Conservation (phyloP, 2,888 invertebrate genomes). For the Eristalis arbustorum region DNA sequence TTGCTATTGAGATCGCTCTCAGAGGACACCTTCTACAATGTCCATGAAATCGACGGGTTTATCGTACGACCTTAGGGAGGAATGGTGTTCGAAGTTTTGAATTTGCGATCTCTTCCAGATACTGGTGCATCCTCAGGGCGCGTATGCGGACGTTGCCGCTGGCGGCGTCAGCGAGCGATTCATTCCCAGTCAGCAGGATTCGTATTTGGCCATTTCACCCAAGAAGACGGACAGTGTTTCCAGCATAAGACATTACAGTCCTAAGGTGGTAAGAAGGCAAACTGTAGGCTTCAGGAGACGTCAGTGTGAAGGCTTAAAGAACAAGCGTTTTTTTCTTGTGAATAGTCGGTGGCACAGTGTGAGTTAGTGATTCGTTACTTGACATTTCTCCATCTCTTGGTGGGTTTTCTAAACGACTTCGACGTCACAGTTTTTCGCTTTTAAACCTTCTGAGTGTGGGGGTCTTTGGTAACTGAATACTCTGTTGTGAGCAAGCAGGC, state of each 20-base stretch:
- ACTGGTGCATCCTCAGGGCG: slow-evolving; percentile 70
- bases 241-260: slow-evolving; percentile 64
- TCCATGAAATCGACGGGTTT: slow-evolving; percentile 81
- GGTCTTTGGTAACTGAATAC: too few species aligned
- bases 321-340: too few species aligned
- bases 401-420: too few species aligned
- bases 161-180: slow-evolving; percentile 72
- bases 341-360: too few species aligned
- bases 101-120: slow-evolving; percentile 9
- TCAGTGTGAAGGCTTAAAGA: too few species aligned
- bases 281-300: not conserved
- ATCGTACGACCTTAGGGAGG: slow-evolving; percentile 80
- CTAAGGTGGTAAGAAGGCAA: slow-evolving; percentile 25
- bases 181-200: slow-evolving; percentile 64
- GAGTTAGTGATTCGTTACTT: too few species aligned
- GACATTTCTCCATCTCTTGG: too few species aligned
- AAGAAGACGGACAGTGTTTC: slow-evolving; percentile 72
- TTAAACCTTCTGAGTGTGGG: too few species aligned
- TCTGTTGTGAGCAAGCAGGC: too few species aligned
- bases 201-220: slow-evolving; percentile 71
- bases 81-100: not conserved
- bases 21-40: slow-evolving; percentile 82
- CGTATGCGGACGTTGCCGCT: slow-evolving; percentile 73
- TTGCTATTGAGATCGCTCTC: slow-evolving; percentile 81
- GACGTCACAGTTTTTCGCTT: too few species aligned